phyloP scores from a whole-genome alignment of 2,797 vertebrate genomes.

The Mus minutoides region DNA sequence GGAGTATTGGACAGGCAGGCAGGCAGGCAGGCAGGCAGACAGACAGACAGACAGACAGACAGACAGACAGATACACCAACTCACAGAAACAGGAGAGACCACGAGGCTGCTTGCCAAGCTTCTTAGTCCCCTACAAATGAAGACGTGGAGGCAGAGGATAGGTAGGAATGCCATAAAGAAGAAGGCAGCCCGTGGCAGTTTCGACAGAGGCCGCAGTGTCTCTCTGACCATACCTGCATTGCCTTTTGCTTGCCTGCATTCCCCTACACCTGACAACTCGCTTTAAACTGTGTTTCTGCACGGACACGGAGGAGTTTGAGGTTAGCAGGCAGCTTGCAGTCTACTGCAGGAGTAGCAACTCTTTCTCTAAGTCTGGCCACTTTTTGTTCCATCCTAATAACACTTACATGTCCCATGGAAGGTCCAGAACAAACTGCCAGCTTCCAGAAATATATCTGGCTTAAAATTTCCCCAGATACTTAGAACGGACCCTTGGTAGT shows the following conservation, averaged over 20 bases:
- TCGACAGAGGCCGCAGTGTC: background rate
- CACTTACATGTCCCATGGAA: background rate
- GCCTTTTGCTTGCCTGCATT: background rate
- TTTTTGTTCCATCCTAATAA: background rate
- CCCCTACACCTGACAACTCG: background rate
- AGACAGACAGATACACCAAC: background rate
- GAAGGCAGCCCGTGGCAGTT: background rate
- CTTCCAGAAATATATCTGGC: background rate
- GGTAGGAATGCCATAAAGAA: background rate
- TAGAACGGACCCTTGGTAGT: background rate
- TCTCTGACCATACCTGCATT: background rate
- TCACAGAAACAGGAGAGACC: background rate
- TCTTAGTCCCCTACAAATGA: slow-evolving; percentile 11
- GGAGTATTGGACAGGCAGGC: background rate
- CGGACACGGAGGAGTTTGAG: background rate
- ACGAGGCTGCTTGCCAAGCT: background rate
- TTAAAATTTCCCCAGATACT: background rate
- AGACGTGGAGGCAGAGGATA: background rate
- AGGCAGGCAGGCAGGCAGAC: too few relatives aligned
- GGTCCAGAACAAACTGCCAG: slow-evolving; percentile 12
- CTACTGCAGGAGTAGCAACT: background rate
- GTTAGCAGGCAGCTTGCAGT: background rate
- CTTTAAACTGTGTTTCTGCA: slow-evolving; percentile 14
- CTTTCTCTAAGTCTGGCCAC: background rate
- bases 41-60: too few relatives aligned